phyloP scores from a whole-genome alignment of 2,113 vertebrate genomes.

The Craseonycteris thonglongyai region DNA sequence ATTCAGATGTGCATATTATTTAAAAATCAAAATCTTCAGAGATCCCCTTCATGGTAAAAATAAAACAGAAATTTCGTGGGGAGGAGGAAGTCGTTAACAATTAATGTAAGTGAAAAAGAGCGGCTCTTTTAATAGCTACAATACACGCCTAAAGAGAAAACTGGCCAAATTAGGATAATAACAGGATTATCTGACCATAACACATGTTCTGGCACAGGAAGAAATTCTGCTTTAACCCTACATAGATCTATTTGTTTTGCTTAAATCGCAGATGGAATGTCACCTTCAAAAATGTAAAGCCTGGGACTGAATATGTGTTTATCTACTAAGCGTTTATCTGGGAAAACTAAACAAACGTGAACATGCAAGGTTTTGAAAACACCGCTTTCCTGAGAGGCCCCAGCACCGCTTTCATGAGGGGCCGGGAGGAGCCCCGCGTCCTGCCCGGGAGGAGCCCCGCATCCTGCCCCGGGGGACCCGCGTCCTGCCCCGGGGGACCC shows the following conservation, averaged over 20 bases:
- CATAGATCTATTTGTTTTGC: conserved; percentile 40
- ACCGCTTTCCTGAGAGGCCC: too few species aligned
- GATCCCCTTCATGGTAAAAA: neutral
- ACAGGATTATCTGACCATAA: conserved; percentile 54
- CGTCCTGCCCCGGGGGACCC: too few species aligned
- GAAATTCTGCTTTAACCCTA: conserved; percentile 39
- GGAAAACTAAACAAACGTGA: conserved; percentile 79
- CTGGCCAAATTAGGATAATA: neutral
- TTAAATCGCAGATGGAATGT: conserved; percentile 56
- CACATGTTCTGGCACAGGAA: neutral
- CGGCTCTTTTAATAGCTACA: neutral
- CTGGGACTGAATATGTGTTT: conserved; percentile 76
- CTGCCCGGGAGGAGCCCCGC: too few species aligned
- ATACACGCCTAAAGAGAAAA: conserved; percentile 16
- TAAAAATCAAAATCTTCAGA: conserved; percentile 27
- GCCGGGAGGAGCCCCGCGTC: too few species aligned
- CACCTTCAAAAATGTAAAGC: conserved; percentile 64
- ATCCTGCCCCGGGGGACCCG: too few species aligned
- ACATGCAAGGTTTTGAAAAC: too few species aligned
- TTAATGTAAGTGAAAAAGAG: neutral
- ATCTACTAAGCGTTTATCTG: conserved; percentile 77
- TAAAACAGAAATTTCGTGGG: neutral
- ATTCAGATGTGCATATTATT: neutral
- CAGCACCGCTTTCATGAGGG: too few species aligned
- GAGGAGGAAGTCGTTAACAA: neutral